These are phyloP conservation scores for pig (Sus scrofa) DNA, from an alignment of 2,113 vertebrate genomes.

Conservation along the genomic window DNA sequence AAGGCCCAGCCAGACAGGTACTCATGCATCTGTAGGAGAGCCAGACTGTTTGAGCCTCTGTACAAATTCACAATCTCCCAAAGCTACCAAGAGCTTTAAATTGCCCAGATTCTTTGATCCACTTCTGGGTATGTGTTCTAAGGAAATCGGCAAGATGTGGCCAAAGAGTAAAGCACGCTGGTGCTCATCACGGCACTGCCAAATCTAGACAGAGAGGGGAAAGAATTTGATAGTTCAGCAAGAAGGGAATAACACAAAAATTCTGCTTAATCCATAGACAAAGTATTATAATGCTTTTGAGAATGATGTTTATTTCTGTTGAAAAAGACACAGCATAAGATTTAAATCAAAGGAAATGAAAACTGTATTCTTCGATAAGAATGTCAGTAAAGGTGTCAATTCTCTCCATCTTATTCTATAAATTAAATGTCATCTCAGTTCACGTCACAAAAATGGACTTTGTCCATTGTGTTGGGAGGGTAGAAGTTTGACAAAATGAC, in stretches of 20 bases:
- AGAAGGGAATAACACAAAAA: neutral
- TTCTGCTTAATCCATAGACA: neutral
- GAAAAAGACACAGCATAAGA: conserved; percentile 29
- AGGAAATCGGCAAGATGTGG: conserved; percentile 32
- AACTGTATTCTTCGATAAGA: neutral
- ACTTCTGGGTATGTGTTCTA: neutral
- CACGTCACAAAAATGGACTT: neutral
- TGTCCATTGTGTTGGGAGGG: neutral
- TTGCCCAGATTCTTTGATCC: neutral
- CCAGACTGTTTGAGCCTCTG: neutral
- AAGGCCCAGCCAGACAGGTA: neutral
- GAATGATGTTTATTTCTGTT: neutral
- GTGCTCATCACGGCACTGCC: neutral
- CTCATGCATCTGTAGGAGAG: neutral
- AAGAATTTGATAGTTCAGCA: neutral
- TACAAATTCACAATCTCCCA: neutral
- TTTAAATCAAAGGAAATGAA: conserved; percentile 15
- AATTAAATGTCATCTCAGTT: neutral
- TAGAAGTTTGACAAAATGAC: conserved; percentile 32
- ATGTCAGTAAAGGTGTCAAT: neutral
- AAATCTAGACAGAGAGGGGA: neutral
- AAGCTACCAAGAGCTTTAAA: conserved; percentile 12
- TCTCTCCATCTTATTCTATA: neutral
- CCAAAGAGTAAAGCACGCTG: neutral
- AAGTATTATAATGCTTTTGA: neutral